Conservation (phyloP, 2,113 vertebrate genomes). For the Pithys albifrons region DNA sequence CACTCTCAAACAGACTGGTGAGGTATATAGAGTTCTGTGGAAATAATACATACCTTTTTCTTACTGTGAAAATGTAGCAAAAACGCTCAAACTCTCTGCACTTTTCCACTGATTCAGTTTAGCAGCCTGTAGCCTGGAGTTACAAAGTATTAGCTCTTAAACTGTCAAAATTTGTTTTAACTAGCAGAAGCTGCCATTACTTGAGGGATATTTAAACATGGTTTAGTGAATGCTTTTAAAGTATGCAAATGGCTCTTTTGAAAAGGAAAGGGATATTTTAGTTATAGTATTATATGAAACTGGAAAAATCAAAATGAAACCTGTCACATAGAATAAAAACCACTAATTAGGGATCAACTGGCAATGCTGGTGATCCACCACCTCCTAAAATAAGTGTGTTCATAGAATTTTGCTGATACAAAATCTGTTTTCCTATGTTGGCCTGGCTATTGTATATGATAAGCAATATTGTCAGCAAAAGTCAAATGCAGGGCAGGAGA, state of each 20-base stretch:
- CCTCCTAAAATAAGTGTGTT: background rate
- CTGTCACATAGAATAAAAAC: background rate
- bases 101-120: background rate
- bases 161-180: conserved; percentile 4
- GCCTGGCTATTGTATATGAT: background rate
- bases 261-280: background rate
- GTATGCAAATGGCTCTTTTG: background rate
- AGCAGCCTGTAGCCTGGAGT: background rate
- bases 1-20: background rate
- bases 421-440: background rate
- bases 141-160: conserved; percentile 13
- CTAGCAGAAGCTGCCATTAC: background rate
- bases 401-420: background rate
- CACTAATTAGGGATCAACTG: conserved; percentile 4
- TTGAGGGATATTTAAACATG: background rate
- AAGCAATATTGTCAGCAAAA: background rate
- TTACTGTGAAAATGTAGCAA: background rate
- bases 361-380: background rate
- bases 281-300: background rate
- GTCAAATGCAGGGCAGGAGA: background rate
- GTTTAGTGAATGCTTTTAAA: background rate
- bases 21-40: background rate
- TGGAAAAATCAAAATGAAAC: conserved; percentile 14
- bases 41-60: background rate
- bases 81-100: background rate